Conservation (phyloP, 2,113 vertebrate species). For the Zingel zingel region DNA sequence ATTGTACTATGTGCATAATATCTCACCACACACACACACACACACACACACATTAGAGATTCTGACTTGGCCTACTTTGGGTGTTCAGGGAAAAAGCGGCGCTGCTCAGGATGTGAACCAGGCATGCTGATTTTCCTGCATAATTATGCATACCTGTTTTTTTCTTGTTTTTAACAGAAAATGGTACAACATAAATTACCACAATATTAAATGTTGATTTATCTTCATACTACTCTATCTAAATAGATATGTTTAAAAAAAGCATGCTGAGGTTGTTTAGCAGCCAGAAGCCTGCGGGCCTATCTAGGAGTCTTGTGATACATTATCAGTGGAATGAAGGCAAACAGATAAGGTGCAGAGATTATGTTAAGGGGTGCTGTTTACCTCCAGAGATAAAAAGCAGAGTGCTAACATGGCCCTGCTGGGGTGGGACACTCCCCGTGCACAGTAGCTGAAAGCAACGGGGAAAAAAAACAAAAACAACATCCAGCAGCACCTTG, state of each 20-base stretch:
- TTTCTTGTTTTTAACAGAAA: constrained; percentile 31
- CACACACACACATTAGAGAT: constrained; percentile 34
- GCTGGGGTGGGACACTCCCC: background rate
- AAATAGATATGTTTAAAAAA: constrained; percentile 3
- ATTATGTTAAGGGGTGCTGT: constrained; percentile 46
- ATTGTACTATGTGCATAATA: constrained; percentile 42
- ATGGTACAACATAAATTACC: constrained; percentile 25
- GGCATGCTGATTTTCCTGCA: constrained; percentile 24
- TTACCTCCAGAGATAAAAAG: constrained; percentile 57
- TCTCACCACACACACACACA: constrained; percentile 26
- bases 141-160: background rate
- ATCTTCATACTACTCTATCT: background rate
- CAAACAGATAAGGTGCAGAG: constrained; percentile 51
- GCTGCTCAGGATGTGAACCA: constrained; percentile 16
- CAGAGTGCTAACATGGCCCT: constrained; percentile 22
- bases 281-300: constrained; percentile 11
- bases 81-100: constrained; percentile 20
- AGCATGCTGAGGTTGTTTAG: background rate
- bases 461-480: background rate
- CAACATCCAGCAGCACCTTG: constrained; percentile 39
- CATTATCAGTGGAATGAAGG: constrained; percentile 43
- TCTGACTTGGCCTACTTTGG: constrained; percentile 68
- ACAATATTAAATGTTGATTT: constrained; percentile 17
- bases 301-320: constrained; percentile 13
- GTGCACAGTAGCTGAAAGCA: constrained; percentile 35